Percentiles rank a stretch among this genome's conserved stretches.
These are phyloP conservation scores for Ctenochaetus hawaiiensis DNA, from an alignment of 2,797 vertebrate genomes.

Conservation along the genomic window DNA sequence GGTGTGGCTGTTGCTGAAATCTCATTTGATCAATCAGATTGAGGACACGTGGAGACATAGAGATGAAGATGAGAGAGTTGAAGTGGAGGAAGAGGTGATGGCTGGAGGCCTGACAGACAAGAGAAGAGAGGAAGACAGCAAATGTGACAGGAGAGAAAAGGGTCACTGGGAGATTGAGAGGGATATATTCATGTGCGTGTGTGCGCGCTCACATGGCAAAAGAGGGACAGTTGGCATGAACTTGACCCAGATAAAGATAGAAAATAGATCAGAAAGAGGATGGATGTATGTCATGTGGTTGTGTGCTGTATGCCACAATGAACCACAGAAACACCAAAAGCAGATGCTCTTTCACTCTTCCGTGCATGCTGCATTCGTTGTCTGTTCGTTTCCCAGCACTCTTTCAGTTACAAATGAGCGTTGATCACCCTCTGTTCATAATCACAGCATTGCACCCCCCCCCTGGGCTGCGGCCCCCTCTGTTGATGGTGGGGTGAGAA, in stretches of 20 bases:
- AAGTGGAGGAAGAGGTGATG: background rate
- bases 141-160: slow-evolving; percentile 44
- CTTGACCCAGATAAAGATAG: slow-evolving; percentile 79
- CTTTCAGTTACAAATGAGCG: background rate
- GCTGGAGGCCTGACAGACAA: background rate
- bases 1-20: slow-evolving; percentile 28
- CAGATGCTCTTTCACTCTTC: background rate
- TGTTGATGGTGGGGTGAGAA: slow-evolving; percentile 32
- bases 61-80: slow-evolving; percentile 10
- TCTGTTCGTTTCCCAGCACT: too few relatives aligned
- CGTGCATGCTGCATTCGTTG: background rate
- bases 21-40: background rate
- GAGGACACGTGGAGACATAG: background rate
- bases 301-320: background rate
- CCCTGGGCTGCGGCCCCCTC: slow-evolving; percentile 2
- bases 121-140: background rate
- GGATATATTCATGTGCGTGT: slow-evolving; percentile 59
- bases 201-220: slow-evolving; percentile 52
- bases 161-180: slow-evolving; percentile 74
- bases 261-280: slow-evolving; percentile 54
- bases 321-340: background rate
- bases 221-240: slow-evolving; percentile 76
- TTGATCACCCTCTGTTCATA: background rate
- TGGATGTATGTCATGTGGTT: slow-evolving; percentile 10
- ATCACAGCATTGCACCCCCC: slow-evolving; percentile 26